Evolutionary conservation across 2,113 vertebrate genomes (phyloP), one percentile per base, ranked within the genome.

Genomic region (Neotoma lepida): DNA sequence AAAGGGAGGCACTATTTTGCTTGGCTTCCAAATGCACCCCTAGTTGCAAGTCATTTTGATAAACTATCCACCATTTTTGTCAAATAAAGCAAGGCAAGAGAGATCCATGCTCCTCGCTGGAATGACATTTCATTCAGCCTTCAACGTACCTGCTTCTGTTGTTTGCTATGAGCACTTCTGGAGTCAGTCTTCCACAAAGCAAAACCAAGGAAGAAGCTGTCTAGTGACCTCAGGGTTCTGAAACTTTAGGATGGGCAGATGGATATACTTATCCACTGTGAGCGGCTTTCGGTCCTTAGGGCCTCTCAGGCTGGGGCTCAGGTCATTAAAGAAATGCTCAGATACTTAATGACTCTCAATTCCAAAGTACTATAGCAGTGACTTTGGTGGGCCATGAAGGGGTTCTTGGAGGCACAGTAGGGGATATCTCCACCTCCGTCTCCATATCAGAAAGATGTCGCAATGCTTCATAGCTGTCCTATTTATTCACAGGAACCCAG

Each of bases 81-180:
- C 30, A 8, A 9, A 35, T 30, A 8, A 80, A 51, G 14, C 54
- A 44, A 28, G 56, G 39, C 0, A 0, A 10, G 78, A 26, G 56
- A 66, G 20, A 22, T 9, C 51, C 0, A 0, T 6, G 33, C 22
- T 15, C 10, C 61, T 24, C 2, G 1, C 85, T 35, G 2, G 9
- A 6, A 26, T 0, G 9, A 30, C 3, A 3, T 17, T 28, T 33
- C 17, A 2, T 30, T 20, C 2, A 2, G 3, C 22, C 22, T 13
- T 28, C 33, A 0, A 0, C 0, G 17, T 4, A 0, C n/a, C 70
- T n/a, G 46, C 28, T 44, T 46, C 10, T 2, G 61, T 71, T 15
- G 24, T 68, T 58, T 17, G 13, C 70, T 35, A 3, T 2, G 12
- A 39, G 26, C n/a, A 17, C 44, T 4, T 20, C 22, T 0, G 2